Evolutionary conservation across 1,140 invertebrate species (phyloP), one percentile per base, ranked within the genome.

Genomic region (Triops longicaudatus): DNA sequence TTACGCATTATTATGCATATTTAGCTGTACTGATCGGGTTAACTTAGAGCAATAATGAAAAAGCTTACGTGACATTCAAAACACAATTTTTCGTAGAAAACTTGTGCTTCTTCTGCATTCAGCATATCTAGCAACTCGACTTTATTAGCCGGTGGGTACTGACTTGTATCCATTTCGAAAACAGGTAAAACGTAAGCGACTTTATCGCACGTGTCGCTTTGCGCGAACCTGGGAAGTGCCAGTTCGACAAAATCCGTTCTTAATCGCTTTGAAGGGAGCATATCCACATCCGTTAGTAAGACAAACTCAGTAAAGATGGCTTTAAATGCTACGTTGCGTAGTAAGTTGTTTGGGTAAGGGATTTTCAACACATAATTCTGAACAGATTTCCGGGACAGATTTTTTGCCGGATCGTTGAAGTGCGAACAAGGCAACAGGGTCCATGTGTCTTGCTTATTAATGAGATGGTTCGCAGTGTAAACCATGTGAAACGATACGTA

Each of bases 31-130:
- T 63, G 17, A 6, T 63, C 5, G 50, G 22, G 17, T 1, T 14
- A 12, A 63, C 22, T 63, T 63, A 63, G 17, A 63, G 50, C 50
- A n/a, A 12, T 2, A 63, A 28, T 26, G 12, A 17, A 28, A 71
- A 27, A 17, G 79, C 77, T 81, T 79, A 85, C 84, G 81, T 85
- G 84, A 81, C 89, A 90, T 80, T 88, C 88, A 81, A 84, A 84
- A 79, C 89, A 90, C 14, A 87, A 80, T 78, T 87, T 85, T 79
- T 82, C 83, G 81, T 89, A 89, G 82, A 89, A 90, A 22, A 88
- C 88, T 76, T 87, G 80, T 0, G 86, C 83, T 78, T 78, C 81
- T 76, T 79, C 83, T 79, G 75, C 82, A 50, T 81, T 83, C 73
- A 83, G 83, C 10, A 84, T 79, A 22, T 82, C 81, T 28, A 89